These are phyloP conservation scores for Carabus problematicus DNA, from an alignment of 2,888 invertebrate species.

Conservation along the genomic window DNA sequence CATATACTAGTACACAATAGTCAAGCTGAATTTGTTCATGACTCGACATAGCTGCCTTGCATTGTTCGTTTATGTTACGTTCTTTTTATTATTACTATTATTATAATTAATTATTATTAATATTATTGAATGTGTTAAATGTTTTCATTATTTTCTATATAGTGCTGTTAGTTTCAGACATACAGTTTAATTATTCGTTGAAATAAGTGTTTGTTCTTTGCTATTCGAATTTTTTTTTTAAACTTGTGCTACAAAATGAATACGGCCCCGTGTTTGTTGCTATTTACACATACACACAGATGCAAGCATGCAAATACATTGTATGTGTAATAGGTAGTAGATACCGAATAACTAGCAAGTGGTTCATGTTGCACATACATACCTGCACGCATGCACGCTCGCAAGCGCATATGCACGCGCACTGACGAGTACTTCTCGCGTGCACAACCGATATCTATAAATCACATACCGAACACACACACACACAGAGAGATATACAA, in stretches of 20 bases:
- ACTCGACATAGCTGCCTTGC: conserved; percentile 14
- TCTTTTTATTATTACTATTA: conserved; percentile 11
- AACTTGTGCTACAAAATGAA: conserved; percentile 1
- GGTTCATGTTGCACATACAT: conserved; percentile 18
- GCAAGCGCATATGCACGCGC: conserved; percentile 28
- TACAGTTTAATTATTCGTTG: conserved; percentile 37
- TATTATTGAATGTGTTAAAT: conserved; percentile 34
- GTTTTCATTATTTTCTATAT: conserved; percentile 28
- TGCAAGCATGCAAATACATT: no score
- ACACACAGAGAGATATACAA: conserved; percentile 42
- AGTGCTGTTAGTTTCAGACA: conserved; percentile 33
- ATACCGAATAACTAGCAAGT: conserved; percentile 1
- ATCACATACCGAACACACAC: conserved; percentile 33
- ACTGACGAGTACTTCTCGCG: conserved; percentile 16
- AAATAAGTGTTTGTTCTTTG: conserved; percentile 30
- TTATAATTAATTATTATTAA: background rate
- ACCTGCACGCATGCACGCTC: conserved; percentile 1
- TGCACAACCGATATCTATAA: conserved; percentile 38
- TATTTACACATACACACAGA: no score
- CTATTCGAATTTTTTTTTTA: conserved; percentile 6
- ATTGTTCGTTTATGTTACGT: conserved; percentile 37
- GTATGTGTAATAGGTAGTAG: no score
- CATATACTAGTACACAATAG: no score
- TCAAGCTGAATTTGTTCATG: no score
- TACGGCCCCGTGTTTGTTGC: background rate